Conservation (phyloP, 2,113 vertebrate genomes). For the Gymnarchus niloticus region DNA sequence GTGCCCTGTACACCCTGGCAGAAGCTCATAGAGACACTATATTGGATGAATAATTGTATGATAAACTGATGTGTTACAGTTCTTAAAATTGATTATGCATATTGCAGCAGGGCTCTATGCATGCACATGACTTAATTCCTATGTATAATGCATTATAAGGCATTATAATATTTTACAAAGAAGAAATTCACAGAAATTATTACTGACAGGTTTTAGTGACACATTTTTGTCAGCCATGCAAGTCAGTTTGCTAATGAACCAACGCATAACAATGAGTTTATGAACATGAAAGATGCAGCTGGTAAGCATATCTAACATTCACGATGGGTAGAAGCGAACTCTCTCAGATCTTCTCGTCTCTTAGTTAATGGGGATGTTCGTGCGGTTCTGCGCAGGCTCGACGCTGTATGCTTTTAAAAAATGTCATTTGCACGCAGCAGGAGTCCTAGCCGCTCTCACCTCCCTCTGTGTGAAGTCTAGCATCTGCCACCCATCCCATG, state of each 20-base stretch:
- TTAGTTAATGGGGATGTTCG: neutral
- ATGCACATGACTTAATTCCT: neutral
- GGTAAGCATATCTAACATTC: neutral
- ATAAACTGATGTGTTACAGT: neutral
- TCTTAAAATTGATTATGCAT: neutral
- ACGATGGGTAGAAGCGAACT: no score
- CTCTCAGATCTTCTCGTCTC: neutral
- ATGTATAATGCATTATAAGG: neutral
- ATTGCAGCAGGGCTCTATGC: neutral
- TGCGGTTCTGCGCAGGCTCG: neutral
- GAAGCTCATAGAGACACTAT: neutral
- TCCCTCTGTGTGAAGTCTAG: conserved; percentile 12
- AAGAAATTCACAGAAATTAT: neutral
- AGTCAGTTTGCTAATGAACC: neutral
- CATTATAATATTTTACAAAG: neutral
- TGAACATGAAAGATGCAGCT: neutral
- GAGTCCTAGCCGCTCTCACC: neutral
- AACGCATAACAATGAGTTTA: neutral
- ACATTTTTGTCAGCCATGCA: neutral
- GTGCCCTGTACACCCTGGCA: neutral
- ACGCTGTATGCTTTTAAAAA: neutral
- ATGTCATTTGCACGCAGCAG: neutral
- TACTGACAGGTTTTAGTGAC: neutral
- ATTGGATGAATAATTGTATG: neutral
- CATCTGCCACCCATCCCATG: conserved; percentile 11